Evolutionary conservation across 2,797 vertebrate genomes (phyloP).

Genomic region (Sebastiscus tertius): DNA sequence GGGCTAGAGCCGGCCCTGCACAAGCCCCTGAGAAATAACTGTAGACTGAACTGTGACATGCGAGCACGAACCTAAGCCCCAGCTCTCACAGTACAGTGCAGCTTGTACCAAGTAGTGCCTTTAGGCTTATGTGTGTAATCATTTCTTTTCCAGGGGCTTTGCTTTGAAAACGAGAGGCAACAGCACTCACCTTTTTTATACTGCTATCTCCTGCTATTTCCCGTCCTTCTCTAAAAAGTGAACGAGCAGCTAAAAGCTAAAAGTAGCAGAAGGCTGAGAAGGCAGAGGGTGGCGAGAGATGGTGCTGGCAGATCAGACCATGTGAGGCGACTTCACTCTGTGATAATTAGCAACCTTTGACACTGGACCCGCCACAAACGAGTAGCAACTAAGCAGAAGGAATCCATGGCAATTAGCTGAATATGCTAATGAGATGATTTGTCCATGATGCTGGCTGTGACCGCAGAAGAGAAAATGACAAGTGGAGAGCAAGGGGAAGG

Average conservation of each 20-base stretch:
- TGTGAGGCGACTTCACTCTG: neutral
- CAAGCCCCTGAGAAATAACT: neutral
- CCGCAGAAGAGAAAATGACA: neutral
- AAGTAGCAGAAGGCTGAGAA: neutral
- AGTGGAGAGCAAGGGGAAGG: neutral
- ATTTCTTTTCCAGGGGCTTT: neutral
- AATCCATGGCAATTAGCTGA: conserved; percentile 51
- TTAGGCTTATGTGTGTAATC: neutral
- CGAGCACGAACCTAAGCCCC: neutral
- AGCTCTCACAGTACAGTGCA: neutral
- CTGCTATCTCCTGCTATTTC: neutral
- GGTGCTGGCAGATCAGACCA: conserved; percentile 6
- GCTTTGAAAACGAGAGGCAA: conserved; percentile 9
- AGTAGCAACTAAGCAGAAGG: conserved; percentile 20
- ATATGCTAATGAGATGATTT: conserved; percentile 56
- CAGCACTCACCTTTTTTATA: neutral
- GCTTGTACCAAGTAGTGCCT: neutral
- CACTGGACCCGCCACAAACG: neutral
- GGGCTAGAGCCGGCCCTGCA: no score
- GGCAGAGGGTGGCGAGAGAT: neutral
- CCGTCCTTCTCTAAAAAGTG: neutral
- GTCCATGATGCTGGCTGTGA: conserved; percentile 3
- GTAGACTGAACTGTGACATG: neutral
- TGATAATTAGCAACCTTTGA: conserved; percentile 53
- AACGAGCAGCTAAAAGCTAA: neutral